phyloP scores from a whole-genome alignment of 2,113 vertebrate species.

The Anhinga anhinga region DNA sequence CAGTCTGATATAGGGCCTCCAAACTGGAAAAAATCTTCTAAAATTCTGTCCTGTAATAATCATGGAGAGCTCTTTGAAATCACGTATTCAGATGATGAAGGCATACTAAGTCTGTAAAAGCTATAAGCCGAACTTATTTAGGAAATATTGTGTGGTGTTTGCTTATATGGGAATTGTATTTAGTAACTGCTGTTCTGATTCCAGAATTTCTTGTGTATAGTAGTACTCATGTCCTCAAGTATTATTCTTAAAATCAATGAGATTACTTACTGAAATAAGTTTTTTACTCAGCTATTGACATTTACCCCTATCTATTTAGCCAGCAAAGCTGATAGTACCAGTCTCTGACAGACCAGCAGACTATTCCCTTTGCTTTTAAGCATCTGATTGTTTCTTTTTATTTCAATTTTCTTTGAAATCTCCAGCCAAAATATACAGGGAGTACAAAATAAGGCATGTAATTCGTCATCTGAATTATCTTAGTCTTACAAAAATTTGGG shows the following conservation, averaged over 20 bases:
- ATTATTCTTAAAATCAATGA: neutral
- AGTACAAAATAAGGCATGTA: neutral
- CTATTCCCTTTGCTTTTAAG: neutral
- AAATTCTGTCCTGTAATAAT: neutral
- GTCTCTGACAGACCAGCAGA: neutral
- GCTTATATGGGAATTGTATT: neutral
- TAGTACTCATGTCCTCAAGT: neutral
- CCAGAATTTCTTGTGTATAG: neutral
- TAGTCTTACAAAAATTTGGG: neutral
- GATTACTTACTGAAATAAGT: neutral
- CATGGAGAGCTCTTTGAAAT: neutral
- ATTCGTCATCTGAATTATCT: neutral
- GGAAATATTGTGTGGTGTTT: neutral
- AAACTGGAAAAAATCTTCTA: neutral
- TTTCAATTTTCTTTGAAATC: neutral
- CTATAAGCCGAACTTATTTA: neutral
- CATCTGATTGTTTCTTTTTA: neutral
- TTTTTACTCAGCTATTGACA: neutral
- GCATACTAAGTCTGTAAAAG: neutral
- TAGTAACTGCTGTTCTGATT: neutral
- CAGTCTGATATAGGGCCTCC: neutral
- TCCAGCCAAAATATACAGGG: neutral
- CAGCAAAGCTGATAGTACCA: neutral
- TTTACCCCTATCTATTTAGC: neutral
- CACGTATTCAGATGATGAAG: neutral